Percentiles rank a stretch among this genome's conserved stretches.
Evolutionary conservation across 2,113 vertebrate species (phyloP).

Genomic region (Ictalurus punctatus): DNA sequence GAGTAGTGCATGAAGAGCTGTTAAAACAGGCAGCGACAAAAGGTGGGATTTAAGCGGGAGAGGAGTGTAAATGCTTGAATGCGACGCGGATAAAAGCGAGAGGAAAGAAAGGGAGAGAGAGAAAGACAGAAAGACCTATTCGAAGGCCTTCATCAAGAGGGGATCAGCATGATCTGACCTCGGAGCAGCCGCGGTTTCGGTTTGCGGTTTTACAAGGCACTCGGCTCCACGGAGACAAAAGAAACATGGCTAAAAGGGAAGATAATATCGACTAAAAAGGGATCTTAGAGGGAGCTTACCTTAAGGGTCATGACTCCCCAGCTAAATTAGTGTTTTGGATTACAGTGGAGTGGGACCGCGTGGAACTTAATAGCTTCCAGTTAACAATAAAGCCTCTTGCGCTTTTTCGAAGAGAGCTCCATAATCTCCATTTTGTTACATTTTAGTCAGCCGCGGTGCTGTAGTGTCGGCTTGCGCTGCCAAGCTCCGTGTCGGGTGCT

Average conservation of each 20-base stretch:
- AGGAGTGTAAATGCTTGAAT: neutral
- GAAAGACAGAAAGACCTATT: slow-evolving; percentile 7
- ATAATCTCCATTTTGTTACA: neutral
- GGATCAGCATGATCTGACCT: slow-evolving; percentile 8
- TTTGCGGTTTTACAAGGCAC: slow-evolving; percentile 15
- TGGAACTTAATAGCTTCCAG: slow-evolving; percentile 27
- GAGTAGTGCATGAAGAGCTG: neutral
- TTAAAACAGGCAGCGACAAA: slow-evolving; percentile 25
- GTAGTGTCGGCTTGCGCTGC: neutral
- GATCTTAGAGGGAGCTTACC: neutral
- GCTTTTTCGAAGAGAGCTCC: neutral
- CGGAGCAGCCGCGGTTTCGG: neutral
- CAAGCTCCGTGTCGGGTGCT: neutral
- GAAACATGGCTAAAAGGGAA: slow-evolving; percentile 28
- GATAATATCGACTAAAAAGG: slow-evolving; percentile 28
- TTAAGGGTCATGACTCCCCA: slow-evolving; percentile 3
- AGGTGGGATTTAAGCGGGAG: slow-evolving; percentile 19
- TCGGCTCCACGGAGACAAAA: slow-evolving; percentile 29
- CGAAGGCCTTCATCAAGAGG: slow-evolving; percentile 17
- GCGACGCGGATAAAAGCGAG: neutral
- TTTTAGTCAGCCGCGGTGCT: neutral
- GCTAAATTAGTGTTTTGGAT: slow-evolving; percentile 34
- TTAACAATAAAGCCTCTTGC: slow-evolving; percentile 9
- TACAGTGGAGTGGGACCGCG: slow-evolving; percentile 15
- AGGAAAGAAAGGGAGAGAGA: neutral